Base-by-base conservation (phyloP, 2,113 vertebrate species). In the Bubo blakistoni region DNA sequence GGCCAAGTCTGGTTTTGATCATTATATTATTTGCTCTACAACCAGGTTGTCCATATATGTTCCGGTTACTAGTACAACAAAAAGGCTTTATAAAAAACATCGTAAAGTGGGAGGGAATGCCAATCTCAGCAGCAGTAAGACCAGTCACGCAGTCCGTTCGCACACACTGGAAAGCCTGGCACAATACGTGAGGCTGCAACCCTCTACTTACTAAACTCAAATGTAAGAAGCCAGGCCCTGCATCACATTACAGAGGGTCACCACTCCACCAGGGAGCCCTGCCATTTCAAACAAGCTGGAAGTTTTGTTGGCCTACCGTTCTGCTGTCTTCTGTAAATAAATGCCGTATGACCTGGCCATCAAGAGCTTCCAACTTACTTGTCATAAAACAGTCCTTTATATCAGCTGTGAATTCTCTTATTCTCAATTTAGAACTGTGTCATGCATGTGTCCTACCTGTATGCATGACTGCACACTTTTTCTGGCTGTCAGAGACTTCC, bases 271-370 rank as follows among this genome's bases (percentile, higher is more conserved):
- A 0, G 21, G 57, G 55, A 88, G 21, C 38, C n/a, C 6, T 58
- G 40, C 42, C 42, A 18, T 47, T 57, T 32, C 67, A 58, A 78
- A 92, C 51, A 81, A 47, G 44, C 72, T 55, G 63, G 29, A 46
- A 42, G 34, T 15, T 80, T 6, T 1, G 4, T 69, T 66, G 72
- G 67, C 51, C 54, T 40, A 2, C 8, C 1, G 1, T 38, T 87
- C 78, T 82, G 22, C 47, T 2, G 2, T 46, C 40, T 88, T 76
- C 52, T 69, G 66, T 52, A 92, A 80, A 80, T 36, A 85, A 88
- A 49, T 21, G 16, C 3, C 2, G 0, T 15, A 7, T 8, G 29
- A 70, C 24, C 13, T 40, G 54, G 7, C 21, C 5, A 9, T 8
- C 46, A 52, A 1, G 0, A 70, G 69, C 27, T 54, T 81, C 78